Evolutionary conservation across 2,888 invertebrate species (phyloP).

Genomic region (Caenorhabditis zanzibari): DNA sequence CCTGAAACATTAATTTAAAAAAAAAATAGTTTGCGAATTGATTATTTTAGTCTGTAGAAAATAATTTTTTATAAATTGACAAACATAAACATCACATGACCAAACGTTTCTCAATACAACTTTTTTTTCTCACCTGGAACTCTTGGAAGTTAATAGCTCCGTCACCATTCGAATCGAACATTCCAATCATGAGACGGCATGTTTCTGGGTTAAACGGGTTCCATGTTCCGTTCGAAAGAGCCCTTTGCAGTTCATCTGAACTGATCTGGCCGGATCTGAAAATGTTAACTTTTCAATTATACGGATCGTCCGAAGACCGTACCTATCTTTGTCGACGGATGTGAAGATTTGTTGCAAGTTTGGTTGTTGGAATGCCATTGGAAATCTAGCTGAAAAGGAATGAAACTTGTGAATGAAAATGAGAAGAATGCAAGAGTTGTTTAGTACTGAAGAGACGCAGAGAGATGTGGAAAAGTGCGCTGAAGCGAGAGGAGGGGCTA

Average conservation of each 20-base stretch:
- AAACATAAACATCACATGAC: neutral
- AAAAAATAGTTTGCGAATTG: neutral
- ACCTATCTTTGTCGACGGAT: constrained; percentile 72
- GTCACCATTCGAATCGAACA: constrained; percentile 94
- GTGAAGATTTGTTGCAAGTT: constrained; percentile 71
- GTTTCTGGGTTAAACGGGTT: constrained; percentile 98
- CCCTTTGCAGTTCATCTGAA: constrained; percentile 85
- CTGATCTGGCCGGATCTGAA: constrained; percentile 78
- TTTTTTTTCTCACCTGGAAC: constrained; percentile 87
- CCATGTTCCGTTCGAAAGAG: constrained; percentile 96
- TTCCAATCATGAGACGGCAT: constrained; percentile 96
- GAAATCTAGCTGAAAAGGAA: constrained; percentile 3
- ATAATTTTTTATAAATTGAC: neutral
- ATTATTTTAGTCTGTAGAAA: constrained; percentile 4
- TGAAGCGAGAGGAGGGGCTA: constrained; percentile 26
- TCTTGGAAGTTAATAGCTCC: constrained; percentile 96
- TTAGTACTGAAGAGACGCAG: constrained; percentile 37
- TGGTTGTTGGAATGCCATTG: constrained; percentile 57
- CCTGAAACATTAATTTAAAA: no score
- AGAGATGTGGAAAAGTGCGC: constrained; percentile 21
- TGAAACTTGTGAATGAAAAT: neutral
- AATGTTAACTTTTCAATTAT: neutral
- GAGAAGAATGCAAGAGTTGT: neutral
- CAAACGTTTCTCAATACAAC: no score
- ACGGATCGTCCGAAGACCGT: neutral